Conservation (phyloP, 2,888 invertebrate genomes). For the Chydorus sphaericus region DNA sequence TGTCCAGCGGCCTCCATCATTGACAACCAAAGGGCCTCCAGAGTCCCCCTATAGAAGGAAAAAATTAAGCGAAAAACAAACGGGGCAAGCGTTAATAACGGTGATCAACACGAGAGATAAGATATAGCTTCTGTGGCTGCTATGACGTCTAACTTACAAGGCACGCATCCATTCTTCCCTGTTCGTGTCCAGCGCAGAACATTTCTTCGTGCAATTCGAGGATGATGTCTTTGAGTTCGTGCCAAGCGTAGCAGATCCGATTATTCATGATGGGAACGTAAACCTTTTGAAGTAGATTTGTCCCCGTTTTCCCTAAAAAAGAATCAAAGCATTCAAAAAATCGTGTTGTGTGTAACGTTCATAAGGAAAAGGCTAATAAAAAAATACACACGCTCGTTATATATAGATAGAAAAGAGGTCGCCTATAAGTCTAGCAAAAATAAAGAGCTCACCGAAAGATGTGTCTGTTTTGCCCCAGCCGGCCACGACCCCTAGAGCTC, state of each 20-base stretch:
- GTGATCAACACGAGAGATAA: neutral
- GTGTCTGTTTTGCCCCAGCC: constrained; percentile 71
- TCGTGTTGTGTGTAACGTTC: too few species aligned
- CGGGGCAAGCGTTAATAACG: neutral
- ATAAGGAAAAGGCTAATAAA: too few species aligned
- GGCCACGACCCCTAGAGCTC: constrained; percentile 50
- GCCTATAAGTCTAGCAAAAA: too few species aligned
- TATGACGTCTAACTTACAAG: constrained; percentile 33
- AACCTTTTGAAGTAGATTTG: constrained; percentile 62
- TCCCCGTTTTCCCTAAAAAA: constrained; percentile 48
- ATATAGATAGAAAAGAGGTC: too few species aligned
- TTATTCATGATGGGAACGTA: constrained; percentile 65
- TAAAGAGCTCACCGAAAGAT: constrained; percentile 28
- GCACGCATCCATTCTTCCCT: constrained; percentile 68
- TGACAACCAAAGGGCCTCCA: constrained; percentile 51
- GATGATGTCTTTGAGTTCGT: constrained; percentile 59
- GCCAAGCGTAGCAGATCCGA: constrained; percentile 64
- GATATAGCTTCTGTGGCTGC: neutral
- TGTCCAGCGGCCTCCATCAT: constrained; percentile 52
- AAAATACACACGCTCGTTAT: too few species aligned
- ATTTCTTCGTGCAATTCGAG: constrained; percentile 60
- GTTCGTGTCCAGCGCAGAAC: constrained; percentile 71
- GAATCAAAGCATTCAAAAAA: too few species aligned
- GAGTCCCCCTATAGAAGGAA: constrained; percentile 47
- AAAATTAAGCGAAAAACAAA: neutral